Base-by-base conservation (phyloP, 2,888 invertebrate genomes). In the Apomyelois bistriatella region DNA sequence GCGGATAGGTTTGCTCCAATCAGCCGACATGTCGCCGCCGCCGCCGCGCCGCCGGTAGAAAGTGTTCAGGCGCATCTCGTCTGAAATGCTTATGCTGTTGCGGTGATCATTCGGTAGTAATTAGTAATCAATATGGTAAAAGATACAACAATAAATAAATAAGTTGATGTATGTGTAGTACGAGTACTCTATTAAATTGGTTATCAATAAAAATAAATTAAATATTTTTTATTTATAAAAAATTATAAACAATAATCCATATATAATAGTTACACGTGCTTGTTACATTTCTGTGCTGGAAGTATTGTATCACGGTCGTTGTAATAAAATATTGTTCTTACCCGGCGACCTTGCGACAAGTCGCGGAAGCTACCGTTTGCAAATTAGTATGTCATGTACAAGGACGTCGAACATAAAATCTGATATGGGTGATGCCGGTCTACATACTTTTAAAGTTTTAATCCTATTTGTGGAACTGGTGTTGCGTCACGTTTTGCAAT, bases 361-460 rank as follows among this genome's bases (percentile, higher is more conserved):
- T 79, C 79, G 79, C 86, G 88, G 87, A 88, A 88, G 84, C 78
- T 72, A 66, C 71, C 69, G 66, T 70, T 81, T 78, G 87, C 86
- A 82, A 90, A 86, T 88, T 84, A 83, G 76, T 81, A 73, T 58
- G 57, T 69, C 65, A 64, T 70, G 68, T 70, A 66, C 74, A 73
- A 76, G 74, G 71, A 72, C 68, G 69, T 61, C 72, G 74, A 79
- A 81, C 63, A 66, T 62, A 68, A 56, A 57, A 61, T 64, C 40
- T 41, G 40, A 40, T 15, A 40, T 50, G 32, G 49, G 49, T 50
- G 13, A 16, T 40, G 49, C 28, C 41, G 41, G 40, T 13, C 30
- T 16, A 50, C n/a, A 40, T 13, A 40, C 30, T 50, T 16, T 30
- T 38, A 10, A 40, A 40, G 16, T 8, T 40, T 3, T 40, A 32